These are phyloP conservation scores for Gobio gobio DNA, from an alignment of 2,113 vertebrate genomes.

Conservation along the genomic window DNA sequence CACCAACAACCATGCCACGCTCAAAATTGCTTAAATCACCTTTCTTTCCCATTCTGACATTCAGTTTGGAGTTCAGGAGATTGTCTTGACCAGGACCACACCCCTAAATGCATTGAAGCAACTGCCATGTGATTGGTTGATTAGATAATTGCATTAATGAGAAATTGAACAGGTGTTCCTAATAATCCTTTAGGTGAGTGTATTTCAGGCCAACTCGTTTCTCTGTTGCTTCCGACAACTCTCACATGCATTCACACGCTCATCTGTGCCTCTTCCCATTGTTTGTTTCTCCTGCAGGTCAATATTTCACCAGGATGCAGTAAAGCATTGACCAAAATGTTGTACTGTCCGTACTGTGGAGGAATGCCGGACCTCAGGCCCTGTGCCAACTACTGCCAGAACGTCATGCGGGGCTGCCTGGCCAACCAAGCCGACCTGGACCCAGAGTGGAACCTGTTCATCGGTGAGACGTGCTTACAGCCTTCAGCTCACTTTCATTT, in stretches of 20 bases:
- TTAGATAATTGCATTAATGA: too few relatives aligned
- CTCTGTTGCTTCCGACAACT: neutral
- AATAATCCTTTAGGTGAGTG: too few relatives aligned
- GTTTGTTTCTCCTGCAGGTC: conserved; percentile 77
- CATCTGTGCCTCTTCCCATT: neutral
- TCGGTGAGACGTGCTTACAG: conserved; percentile 81
- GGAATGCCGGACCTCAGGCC: conserved; percentile 88
- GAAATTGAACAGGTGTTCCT: too few relatives aligned
- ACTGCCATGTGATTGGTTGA: too few relatives aligned
- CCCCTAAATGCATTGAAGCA: too few relatives aligned
- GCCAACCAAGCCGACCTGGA: conserved; percentile 98
- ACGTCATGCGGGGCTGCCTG: conserved; percentile 97
- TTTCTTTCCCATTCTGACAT: too few relatives aligned
- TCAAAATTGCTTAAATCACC: too few relatives aligned
- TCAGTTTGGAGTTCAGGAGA: too few relatives aligned
- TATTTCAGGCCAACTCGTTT: neutral
- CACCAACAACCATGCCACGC: too few relatives aligned
- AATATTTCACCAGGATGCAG: conserved; percentile 92
- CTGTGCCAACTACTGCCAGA: conserved; percentile 96
- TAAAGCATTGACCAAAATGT: conserved; percentile 93
- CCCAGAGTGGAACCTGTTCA: conserved; percentile 96
- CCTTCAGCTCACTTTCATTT: neutral
- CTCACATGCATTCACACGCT: neutral
- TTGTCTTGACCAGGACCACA: too few relatives aligned
- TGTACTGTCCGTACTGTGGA: conserved; percentile 95